phyloP scores from a whole-genome alignment of 2,113 vertebrate genomes.

The Micromys minutus region DNA sequence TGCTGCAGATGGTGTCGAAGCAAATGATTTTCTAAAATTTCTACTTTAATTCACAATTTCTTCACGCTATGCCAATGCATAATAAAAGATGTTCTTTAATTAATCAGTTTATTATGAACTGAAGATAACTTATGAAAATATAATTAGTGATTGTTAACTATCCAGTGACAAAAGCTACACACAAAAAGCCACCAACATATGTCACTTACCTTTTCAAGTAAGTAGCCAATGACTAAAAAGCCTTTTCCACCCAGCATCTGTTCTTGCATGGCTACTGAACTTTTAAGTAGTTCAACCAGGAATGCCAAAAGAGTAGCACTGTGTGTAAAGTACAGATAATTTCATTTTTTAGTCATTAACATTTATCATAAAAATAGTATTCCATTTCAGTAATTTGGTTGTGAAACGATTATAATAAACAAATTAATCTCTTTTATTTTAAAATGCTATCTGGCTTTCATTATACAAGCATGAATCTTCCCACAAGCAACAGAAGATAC shows the following conservation, averaged over 20 bases:
- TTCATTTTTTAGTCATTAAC: constrained; percentile 54
- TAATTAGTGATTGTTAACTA: background rate
- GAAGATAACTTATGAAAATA: constrained; percentile 18
- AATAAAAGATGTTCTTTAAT: background rate
- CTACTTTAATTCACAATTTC: constrained; percentile 28
- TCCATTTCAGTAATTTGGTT: constrained; percentile 19
- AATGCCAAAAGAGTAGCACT: constrained; percentile 96
- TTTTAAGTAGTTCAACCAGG: constrained; percentile 96
- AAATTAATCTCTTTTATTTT: constrained; percentile 22
- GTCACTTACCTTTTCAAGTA: constrained; percentile 95
- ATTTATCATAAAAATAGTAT: background rate
- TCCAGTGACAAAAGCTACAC: background rate
- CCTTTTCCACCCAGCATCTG: constrained; percentile 98
- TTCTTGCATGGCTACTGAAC: constrained; percentile 98
- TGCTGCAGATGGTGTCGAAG: background rate
- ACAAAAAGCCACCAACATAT: background rate
- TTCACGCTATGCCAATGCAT: background rate
- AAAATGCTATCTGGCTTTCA: background rate
- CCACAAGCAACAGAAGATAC: background rate
- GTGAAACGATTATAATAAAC: background rate
- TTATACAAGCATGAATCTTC: background rate
- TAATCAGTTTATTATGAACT: background rate
- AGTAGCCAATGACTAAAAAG: constrained; percentile 97
- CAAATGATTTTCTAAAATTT: constrained; percentile 34
- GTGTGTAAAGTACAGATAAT: constrained; percentile 82